These are phyloP conservation scores for Papilio protenor DNA, from an alignment of 2,888 invertebrate species.

Conservation along the genomic window DNA sequence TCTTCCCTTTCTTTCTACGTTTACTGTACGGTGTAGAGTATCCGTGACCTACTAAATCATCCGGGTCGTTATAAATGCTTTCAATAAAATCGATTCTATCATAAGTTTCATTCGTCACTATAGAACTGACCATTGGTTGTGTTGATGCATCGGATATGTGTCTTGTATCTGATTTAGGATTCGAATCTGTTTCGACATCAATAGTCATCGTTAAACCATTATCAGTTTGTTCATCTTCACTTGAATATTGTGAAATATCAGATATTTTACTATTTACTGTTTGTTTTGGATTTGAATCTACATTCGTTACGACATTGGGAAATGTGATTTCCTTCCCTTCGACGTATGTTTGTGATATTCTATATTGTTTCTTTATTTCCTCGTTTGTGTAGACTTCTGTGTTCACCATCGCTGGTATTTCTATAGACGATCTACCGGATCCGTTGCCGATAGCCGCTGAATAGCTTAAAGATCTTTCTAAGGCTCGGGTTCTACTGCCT, in stretches of 20 bases:
- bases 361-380: slow-evolving; percentile 74
- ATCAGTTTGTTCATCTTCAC: slow-evolving; percentile 69
- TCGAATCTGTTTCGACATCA: slow-evolving; percentile 63
- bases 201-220: slow-evolving; percentile 74
- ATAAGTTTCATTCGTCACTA: slow-evolving; percentile 60
- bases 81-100: slow-evolving; percentile 69
- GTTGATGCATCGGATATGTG: slow-evolving; percentile 66
- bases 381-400: slow-evolving; percentile 78
- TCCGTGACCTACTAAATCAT: slow-evolving; percentile 53
- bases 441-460: slow-evolving; percentile 76
- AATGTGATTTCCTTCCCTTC: slow-evolving; percentile 78
- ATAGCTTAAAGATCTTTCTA: slow-evolving; percentile 77
- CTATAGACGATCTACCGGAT: slow-evolving; percentile 71
- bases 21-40: slow-evolving; percentile 70
- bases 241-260: slow-evolving; percentile 66
- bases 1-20: slow-evolving; percentile 62
- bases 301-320: slow-evolving; percentile 57
- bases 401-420: slow-evolving; percentile 71
- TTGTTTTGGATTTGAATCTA: slow-evolving; percentile 55
- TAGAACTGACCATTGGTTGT: slow-evolving; percentile 59
- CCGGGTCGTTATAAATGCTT: slow-evolving; percentile 59
- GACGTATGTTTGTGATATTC: slow-evolving; percentile 77
- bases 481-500: slow-evolving; percentile 63
- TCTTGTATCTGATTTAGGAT: slow-evolving; percentile 62
- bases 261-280: slow-evolving; percentile 54